phyloP scores from a whole-genome alignment of 1,140 invertebrate species.

The Drosophila ananassae region DNA sequence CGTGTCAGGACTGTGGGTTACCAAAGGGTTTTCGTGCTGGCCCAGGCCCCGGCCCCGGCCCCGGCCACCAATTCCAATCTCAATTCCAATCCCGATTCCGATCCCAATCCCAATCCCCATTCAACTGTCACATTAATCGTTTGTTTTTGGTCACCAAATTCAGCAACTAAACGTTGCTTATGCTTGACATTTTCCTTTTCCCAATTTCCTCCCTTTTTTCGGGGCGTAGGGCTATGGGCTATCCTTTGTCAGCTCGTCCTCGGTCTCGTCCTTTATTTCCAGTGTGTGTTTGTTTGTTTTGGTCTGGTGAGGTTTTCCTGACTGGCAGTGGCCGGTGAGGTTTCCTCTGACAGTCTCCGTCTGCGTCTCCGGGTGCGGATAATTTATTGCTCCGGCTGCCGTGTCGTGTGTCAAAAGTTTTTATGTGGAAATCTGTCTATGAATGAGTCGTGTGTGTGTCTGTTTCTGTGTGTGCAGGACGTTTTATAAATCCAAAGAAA shows the following conservation, averaged over 20 bases:
- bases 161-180: conserved; percentile 74
- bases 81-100: conserved; percentile 52
- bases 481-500: conserved; percentile 13
- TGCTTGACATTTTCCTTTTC: conserved; percentile 43
- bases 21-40: neutral
- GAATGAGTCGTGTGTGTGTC: conserved; percentile 62
- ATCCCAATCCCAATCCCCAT: conserved; percentile 45
- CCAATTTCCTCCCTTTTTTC: conserved; percentile 43
- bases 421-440: conserved; percentile 78
- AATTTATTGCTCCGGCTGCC: conserved; percentile 77
- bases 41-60: neutral
- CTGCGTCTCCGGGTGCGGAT: conserved; percentile 44
- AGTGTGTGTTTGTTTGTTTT: conserved; percentile 70
- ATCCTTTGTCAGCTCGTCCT: conserved; percentile 27
- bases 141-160: conserved; percentile 81
- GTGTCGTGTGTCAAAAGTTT: conserved; percentile 82
- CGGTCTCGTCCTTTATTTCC: conserved; percentile 43
- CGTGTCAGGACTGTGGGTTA: conserved; percentile 23
- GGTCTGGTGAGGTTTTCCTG: conserved; percentile 48
- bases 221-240: conserved; percentile 43
- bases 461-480: conserved; percentile 39
- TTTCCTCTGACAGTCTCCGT: conserved; percentile 35
- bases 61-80: conserved; percentile 30
- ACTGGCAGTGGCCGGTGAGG: conserved; percentile 36
- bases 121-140: conserved; percentile 83